These are phyloP conservation scores for Hemicentrotus pulcherrimus DNA, from an alignment of 35 echinoderm and acorn worm species.

Conservation along the genomic window DNA sequence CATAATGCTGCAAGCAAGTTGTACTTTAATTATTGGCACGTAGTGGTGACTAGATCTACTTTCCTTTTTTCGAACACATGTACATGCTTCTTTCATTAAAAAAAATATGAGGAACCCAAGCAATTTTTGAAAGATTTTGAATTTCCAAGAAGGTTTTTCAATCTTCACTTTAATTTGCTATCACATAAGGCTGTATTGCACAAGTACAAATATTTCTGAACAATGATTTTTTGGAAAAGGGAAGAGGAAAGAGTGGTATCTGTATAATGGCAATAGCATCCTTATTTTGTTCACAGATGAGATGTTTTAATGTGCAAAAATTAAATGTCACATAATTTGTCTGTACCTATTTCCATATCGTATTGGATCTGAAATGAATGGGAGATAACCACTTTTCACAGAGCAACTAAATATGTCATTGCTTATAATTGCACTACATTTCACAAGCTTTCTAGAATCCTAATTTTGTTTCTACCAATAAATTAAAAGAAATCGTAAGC, in stretches of 20 bases:
- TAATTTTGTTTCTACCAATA: neutral
- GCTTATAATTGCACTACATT: neutral
- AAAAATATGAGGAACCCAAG: neutral
- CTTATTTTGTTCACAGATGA: neutral
- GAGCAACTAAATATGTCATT: neutral
- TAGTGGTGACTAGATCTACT: neutral
- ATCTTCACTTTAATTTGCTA: neutral
- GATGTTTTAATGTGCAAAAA: neutral
- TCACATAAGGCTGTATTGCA: neutral
- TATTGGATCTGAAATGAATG: neutral
- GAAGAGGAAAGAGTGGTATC: neutral
- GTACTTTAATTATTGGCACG: neutral
- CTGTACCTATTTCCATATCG: neutral
- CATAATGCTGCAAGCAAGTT: conserved; percentile 31
- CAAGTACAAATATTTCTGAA: neutral
- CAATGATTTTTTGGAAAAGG: neutral
- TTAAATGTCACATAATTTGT: neutral
- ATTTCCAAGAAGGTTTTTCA: neutral
- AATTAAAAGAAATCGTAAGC: neutral
- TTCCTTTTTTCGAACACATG: neutral
- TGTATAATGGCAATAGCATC: neutral
- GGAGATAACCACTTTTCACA: neutral
- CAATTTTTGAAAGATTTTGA: neutral
- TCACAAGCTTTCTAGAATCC: neutral
- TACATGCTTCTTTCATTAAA: neutral